phyloP scores from a whole-genome alignment of 64 coral and sea anemone species.

The Porites lutea region DNA sequence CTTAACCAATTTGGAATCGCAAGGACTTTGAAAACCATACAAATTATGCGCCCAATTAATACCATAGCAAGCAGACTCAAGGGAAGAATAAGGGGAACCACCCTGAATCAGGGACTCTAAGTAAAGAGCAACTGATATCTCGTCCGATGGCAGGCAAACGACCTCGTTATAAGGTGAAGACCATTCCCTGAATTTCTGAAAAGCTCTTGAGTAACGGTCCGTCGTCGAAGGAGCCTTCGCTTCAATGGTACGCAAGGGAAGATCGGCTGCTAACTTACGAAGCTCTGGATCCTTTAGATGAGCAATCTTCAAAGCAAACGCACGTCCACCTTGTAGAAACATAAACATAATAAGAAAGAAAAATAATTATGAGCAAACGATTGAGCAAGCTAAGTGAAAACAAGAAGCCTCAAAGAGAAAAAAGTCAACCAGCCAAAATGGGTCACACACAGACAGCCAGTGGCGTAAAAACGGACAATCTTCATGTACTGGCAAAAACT shows the following conservation, averaged over 20 bases:
- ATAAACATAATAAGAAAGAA: constrained; percentile 12
- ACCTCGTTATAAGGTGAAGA: background rate
- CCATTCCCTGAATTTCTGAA: constrained; percentile 40
- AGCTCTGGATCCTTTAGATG: constrained; percentile 42
- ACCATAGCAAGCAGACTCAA: constrained; percentile 64
- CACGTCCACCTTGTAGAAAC: constrained; percentile 29
- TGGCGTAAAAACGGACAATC: too few relatives aligned
- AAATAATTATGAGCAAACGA: too few relatives aligned
- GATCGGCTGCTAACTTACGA: constrained; percentile 2
- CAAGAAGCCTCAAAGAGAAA: too few relatives aligned
- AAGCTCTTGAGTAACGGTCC: constrained; percentile 45
- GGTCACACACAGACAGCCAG: too few relatives aligned
- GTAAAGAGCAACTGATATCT: constrained; percentile 31
- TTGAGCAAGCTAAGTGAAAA: too few relatives aligned
- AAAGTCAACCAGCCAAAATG: too few relatives aligned
- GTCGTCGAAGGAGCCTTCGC: constrained; percentile 24
- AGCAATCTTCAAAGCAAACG: constrained; percentile 8
- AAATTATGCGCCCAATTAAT: constrained; percentile 67
- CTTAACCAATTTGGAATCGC: background rate
- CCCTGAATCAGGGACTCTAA: constrained; percentile 36
- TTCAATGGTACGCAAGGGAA: constrained; percentile 29
- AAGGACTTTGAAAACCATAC: constrained; percentile 44
- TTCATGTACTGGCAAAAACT: too few relatives aligned
- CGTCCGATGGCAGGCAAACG: background rate
- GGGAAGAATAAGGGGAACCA: too few relatives aligned